Evolutionary conservation across 2,797 vertebrate species (phyloP), one percentile per base, ranked within the genome.

Genomic region (Emys orbicularis): DNA sequence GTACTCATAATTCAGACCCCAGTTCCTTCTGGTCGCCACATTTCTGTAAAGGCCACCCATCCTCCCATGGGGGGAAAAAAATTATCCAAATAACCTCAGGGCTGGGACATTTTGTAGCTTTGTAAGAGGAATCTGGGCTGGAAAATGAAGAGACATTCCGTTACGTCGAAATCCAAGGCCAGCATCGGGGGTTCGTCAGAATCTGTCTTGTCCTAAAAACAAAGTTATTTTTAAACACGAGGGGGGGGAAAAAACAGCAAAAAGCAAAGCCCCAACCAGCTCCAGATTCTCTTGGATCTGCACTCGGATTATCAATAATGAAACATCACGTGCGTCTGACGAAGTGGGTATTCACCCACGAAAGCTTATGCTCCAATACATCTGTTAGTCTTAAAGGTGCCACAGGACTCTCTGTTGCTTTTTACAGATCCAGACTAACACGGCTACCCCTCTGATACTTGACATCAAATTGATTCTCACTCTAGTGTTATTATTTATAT

Each of bases 191-290:
- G 31, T 53, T 86, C 57, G 31, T 84, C 0, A 0, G 13, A 0
- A 0, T 10, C 25, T 57, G 3, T 89, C 83, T 84, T 44, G 74
- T 85, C 96, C 97, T 97, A 88, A 79, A 96, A 91, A 86, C 5
- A 83, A 96, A 95, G 18, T 6, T 16, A 3, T 77, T 92, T 92
- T 94, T 27, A 59, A 65, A 31, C 10, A 59, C 87, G n/a, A 25
- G 61, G 57, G 56, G 87, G 49, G 23, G 5, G 79, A 56, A 15
- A 6, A 13, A 13, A 50, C 65, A 68, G 25, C 44, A 87, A 19
- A 1, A 79, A 92, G 81, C 0, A 47, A 77, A 1, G 9, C 86
- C 37, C 2, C 8, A 54, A 57, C 57, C 84, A 76, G n/a, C 23
- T 34, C 83, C 83, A 16, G 25, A 19, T 37, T 34, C 27, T 82